Percentiles rank a stretch among this genome's conserved stretches.
Conservation (phyloP, 1,140 invertebrate genomes). For the Drosophila dunni region DNA sequence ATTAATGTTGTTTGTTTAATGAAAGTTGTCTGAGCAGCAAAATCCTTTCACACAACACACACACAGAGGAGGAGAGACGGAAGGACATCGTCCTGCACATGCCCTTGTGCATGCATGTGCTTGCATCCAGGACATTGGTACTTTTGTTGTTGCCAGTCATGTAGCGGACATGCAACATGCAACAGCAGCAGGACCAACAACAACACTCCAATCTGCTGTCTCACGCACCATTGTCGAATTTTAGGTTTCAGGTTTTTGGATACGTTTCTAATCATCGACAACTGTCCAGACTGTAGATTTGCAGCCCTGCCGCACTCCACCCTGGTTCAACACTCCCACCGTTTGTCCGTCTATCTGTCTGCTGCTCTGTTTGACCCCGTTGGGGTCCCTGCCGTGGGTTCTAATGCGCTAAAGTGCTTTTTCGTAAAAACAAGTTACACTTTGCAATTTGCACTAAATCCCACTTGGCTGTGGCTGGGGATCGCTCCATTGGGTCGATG, state of each 20-base stretch:
- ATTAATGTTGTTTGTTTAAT: conserved; percentile 81
- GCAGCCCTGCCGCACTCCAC: conserved; percentile 8
- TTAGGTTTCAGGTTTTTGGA: conserved; percentile 27
- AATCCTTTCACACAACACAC: conserved; percentile 9
- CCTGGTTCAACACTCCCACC: neutral
- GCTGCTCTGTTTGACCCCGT: conserved; percentile 16
- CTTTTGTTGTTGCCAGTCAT: conserved; percentile 60
- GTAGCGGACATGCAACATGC: conserved; percentile 58
- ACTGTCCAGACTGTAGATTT: conserved; percentile 74
- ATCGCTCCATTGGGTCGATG: conserved; percentile 44
- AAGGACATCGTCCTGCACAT: neutral
- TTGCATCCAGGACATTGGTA: conserved; percentile 52
- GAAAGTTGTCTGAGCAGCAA: conserved; percentile 63
- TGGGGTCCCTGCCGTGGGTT: conserved; percentile 57
- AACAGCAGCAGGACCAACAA: conserved; percentile 33
- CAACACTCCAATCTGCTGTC: conserved; percentile 28
- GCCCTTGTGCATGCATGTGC: conserved; percentile 20
- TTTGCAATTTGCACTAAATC: conserved; percentile 83
- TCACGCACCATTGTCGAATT: conserved; percentile 46
- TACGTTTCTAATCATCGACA: conserved; percentile 77
- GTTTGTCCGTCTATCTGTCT: conserved; percentile 1
- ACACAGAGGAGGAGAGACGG: neutral
- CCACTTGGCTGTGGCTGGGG: conserved; percentile 77
- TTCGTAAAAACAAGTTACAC: conserved; percentile 83
- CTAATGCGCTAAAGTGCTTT: conserved; percentile 83